Conservation (phyloP, 2,113 vertebrate species). For the Montifringilla adamsi region DNA sequence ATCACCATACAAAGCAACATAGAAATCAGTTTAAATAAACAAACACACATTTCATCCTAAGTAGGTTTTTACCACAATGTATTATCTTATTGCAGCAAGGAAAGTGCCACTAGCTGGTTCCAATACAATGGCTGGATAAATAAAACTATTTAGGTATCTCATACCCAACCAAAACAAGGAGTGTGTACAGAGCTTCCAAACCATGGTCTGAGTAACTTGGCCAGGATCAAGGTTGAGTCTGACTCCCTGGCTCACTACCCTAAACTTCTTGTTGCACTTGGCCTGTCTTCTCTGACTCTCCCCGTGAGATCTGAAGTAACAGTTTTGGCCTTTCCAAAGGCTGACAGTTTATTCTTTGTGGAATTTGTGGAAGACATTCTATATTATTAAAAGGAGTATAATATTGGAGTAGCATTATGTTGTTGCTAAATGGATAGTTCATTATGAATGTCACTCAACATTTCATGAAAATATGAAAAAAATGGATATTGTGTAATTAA, state of each 20-base stretch:
- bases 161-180: background rate
- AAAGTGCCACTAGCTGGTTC: background rate
- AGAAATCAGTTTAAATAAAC: background rate
- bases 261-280: background rate
- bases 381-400: background rate
- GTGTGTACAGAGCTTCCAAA: background rate
- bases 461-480: background rate
- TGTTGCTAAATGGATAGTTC: background rate
- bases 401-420: background rate
- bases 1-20: background rate
- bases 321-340: background rate
- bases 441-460: background rate
- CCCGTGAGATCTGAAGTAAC: background rate
- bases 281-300: background rate
- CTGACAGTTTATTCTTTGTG: background rate
- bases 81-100: background rate
- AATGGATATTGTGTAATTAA: background rate
- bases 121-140: background rate
- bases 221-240: background rate
- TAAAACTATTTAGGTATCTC: background rate
- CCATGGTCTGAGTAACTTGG: rapidly evolving
- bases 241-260: background rate
- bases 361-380: background rate
- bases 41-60: background rate
- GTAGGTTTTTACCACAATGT: background rate